These are phyloP conservation scores for Dreissena polymorpha DNA, from an alignment of 1,140 invertebrate species.

Conservation along the genomic window DNA sequence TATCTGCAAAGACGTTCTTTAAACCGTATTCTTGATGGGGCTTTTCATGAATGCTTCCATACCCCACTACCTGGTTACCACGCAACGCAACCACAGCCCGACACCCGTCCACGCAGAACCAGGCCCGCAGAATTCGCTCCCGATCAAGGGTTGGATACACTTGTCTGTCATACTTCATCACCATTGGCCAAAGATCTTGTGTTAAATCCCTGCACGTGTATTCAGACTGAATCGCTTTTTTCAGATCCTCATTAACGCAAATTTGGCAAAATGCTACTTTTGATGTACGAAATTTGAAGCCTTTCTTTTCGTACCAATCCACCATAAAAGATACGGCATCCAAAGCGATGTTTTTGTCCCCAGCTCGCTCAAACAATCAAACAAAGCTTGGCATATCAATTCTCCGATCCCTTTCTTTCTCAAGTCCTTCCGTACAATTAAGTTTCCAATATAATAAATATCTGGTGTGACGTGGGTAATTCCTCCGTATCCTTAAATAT, in stretches of 20 bases:
- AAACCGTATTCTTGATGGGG: background rate
- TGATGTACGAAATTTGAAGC: background rate
- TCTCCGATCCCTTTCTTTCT: background rate
- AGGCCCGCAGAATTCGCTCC: slow-evolving; percentile 10
- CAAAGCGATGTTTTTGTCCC: slow-evolving; percentile 4
- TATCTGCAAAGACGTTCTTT: slow-evolving; percentile 1
- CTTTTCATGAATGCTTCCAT: slow-evolving; percentile 6
- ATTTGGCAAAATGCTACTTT: background rate
- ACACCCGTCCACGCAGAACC: background rate
- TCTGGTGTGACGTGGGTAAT: too few relatives aligned
- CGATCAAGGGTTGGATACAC: background rate
- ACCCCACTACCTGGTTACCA: background rate
- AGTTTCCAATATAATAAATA: background rate
- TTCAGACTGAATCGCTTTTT: background rate
- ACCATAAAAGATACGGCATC: background rate
- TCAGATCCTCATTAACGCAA: background rate
- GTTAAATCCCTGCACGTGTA: background rate
- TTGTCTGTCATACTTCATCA: slow-evolving; percentile 1
- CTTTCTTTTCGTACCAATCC: slow-evolving; percentile 4
- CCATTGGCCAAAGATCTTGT: background rate
- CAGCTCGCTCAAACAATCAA: background rate
- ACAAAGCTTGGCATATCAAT: background rate
- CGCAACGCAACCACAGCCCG: background rate
- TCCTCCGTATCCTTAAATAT: too few relatives aligned
- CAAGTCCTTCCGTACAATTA: background rate